phyloP scores from a whole-genome alignment of 2,888 invertebrate species.

The Ryuthela nishihirai region DNA sequence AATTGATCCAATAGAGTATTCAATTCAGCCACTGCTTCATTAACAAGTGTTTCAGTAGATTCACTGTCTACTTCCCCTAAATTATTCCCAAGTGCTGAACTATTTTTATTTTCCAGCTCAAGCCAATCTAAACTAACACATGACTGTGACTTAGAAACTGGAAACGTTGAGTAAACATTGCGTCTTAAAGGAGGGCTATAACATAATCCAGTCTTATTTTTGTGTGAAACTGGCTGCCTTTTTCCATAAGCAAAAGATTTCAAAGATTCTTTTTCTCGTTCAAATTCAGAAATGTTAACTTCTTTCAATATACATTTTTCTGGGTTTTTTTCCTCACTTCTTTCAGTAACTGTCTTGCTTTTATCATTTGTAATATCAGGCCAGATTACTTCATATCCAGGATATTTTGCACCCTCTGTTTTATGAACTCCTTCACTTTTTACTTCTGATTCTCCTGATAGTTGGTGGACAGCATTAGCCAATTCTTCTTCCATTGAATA shows the following conservation, averaged over 20 bases:
- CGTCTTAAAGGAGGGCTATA: constrained; percentile 29
- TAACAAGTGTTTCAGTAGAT: constrained; percentile 17
- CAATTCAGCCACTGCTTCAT: constrained; percentile 30
- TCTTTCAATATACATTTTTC: too few relatives aligned
- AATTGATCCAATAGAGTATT: constrained; percentile 24
- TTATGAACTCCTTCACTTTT: not conserved
- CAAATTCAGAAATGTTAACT: not conserved
- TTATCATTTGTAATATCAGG: too few relatives aligned
- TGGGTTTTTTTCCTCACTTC: too few relatives aligned
- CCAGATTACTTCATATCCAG: constrained; percentile 36
- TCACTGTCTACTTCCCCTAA: not conserved
- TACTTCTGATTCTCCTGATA: constrained; percentile 3
- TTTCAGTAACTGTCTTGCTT: too few relatives aligned
- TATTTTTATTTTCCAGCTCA: not conserved
- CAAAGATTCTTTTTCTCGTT: not conserved
- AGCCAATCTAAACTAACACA: constrained; percentile 23
- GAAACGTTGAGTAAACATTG: constrained; percentile 10
- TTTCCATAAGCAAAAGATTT: not conserved
- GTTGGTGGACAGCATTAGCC: constrained; percentile 21
- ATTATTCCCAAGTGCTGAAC: not conserved
- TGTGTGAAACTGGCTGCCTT: not conserved
- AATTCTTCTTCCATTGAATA: constrained; percentile 35
- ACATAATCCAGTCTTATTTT: constrained; percentile 21
- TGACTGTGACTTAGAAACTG: constrained; percentile 18
- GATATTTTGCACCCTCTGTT: constrained; percentile 16